Conservation (phyloP, 2,113 vertebrate species). For the Apeltes quadracus region DNA sequence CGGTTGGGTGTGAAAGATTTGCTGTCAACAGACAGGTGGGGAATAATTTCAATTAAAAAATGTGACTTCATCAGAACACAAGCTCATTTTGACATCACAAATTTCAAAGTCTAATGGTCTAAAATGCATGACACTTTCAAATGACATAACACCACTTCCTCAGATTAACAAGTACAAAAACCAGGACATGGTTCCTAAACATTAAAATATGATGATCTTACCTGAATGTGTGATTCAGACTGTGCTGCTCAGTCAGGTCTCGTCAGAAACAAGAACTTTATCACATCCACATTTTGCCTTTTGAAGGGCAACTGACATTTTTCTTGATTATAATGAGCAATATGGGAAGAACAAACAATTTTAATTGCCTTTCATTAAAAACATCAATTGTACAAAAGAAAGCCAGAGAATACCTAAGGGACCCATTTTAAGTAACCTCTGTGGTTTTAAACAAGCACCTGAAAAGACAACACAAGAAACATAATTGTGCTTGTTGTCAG, state of each 20-base stretch:
- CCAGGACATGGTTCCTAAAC: neutral
- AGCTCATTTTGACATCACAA: neutral
- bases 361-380: slow-evolving; percentile 22
- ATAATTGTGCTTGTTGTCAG: slow-evolving; percentile 9
- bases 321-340: neutral
- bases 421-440: slow-evolving; percentile 8
- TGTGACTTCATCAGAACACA: neutral
- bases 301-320: neutral
- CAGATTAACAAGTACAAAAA: neutral
- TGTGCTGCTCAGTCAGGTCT: neutral
- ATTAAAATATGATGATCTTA: neutral
- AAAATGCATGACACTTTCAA: neutral
- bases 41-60: neutral
- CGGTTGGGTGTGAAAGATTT: neutral
- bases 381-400: neutral
- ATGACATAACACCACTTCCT: neutral
- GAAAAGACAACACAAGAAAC: neutral
- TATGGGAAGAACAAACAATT: neutral
- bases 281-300: neutral
- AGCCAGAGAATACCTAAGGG: slow-evolving; percentile 8
- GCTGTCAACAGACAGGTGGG: neutral
- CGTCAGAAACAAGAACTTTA: neutral
- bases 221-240: neutral
- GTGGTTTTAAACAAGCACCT: slow-evolving; percentile 1
- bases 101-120: too few species aligned